A percentile compares a stretch with the other conserved stretches of the same genome.
These are phyloP conservation scores for Drosophila bifasciata DNA, from an alignment of 1,140 invertebrate species.

Conservation along the genomic window DNA sequence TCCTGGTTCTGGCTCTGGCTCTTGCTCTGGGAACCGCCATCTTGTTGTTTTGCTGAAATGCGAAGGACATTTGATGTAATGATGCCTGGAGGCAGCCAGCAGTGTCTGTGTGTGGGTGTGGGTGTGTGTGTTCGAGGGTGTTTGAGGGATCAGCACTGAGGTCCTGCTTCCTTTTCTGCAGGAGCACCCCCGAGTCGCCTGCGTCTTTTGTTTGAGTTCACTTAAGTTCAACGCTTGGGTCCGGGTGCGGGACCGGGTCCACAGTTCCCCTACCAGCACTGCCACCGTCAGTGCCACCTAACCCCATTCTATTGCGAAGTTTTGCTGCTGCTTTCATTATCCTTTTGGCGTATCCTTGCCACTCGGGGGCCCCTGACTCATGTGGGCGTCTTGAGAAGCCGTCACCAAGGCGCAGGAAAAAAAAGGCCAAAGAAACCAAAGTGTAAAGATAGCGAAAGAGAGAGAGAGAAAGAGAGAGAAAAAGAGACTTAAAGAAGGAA, in stretches of 20 bases:
- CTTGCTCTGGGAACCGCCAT: slow-evolving; percentile 67
- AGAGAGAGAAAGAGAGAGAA: slow-evolving; percentile 9
- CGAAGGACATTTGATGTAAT: slow-evolving; percentile 83
- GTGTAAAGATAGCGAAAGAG: slow-evolving; percentile 7
- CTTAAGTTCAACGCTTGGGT: slow-evolving; percentile 80
- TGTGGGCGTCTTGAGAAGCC: slow-evolving; percentile 76
- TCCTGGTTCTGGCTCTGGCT: neutral
- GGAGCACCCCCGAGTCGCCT: slow-evolving; percentile 56
- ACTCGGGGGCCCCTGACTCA: slow-evolving; percentile 53
- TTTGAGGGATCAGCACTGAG: slow-evolving; percentile 50
- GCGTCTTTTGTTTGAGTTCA: slow-evolving; percentile 80
- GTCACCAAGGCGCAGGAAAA: slow-evolving; percentile 57
- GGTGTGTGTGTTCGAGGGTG: slow-evolving; percentile 36
- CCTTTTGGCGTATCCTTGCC: slow-evolving; percentile 76
- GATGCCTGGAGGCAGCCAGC: slow-evolving; percentile 79
- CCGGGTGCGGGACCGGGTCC: slow-evolving; percentile 26
- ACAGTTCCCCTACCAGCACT: slow-evolving; percentile 24
- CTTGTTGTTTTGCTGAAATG: slow-evolving; percentile 83
- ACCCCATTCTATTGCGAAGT: slow-evolving; percentile 54
- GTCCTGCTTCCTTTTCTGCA: slow-evolving; percentile 61
- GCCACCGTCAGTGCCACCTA: slow-evolving; percentile 21
- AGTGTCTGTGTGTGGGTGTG: slow-evolving; percentile 40
- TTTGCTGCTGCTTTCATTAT: slow-evolving; percentile 77
- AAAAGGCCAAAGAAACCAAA: slow-evolving; percentile 29
- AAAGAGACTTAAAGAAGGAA: slow-evolving; percentile 13